Base-by-base conservation (phyloP, 2,797 vertebrate genomes). In the Bovichtus variegatus region DNA sequence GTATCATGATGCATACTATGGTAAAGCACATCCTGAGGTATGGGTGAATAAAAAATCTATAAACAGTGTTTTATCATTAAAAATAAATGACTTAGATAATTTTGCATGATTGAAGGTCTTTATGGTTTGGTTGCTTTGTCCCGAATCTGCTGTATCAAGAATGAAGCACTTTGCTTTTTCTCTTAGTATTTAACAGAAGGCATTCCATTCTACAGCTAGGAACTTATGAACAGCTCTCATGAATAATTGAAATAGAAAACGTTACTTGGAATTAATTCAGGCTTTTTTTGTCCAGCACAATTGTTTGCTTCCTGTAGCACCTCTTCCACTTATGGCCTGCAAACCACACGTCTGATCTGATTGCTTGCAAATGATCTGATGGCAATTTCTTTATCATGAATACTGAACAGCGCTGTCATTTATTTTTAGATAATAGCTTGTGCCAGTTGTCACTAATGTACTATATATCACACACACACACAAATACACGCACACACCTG, bases 401-500 rank as follows among this genome's bases (percentile, higher is more conserved):
- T 23, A 36, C 38, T 57, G 11, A 44, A 54, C 19, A 5, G 38
- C 10, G 1, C 10, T 8, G 31, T 21, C 3, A 16, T 71, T 55
- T 36, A 16, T 62, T 76, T n/a, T 36, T 21, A 43, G 21, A 83
- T 53, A 64, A 78, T 19, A 44, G 40, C 53, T 50, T 40, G 36
- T 66, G 50, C 25, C 51, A 29, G 9, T 25, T 31, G 23, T 31
- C 19, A 41, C 67, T 9, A 65, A 3, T 58, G 31, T 23, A 18
- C 6, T n/a, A 34, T 27, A 3, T 40, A 49, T 70, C 6, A 46
- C 18, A 89, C 86, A 47, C 69, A 95, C 95, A 89, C 86, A 44
- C 69, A 95, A 95, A 88, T 87, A 44, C 0, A 19, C 21, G 18
- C 6, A 89, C 87, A 47, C 69, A 96, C 95, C 94, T 91, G 75